A percentile compares a stretch with the other conserved stretches of the same genome.
Conservation (phyloP, 2,113 vertebrate species). For the Pardalotus punctatus region DNA sequence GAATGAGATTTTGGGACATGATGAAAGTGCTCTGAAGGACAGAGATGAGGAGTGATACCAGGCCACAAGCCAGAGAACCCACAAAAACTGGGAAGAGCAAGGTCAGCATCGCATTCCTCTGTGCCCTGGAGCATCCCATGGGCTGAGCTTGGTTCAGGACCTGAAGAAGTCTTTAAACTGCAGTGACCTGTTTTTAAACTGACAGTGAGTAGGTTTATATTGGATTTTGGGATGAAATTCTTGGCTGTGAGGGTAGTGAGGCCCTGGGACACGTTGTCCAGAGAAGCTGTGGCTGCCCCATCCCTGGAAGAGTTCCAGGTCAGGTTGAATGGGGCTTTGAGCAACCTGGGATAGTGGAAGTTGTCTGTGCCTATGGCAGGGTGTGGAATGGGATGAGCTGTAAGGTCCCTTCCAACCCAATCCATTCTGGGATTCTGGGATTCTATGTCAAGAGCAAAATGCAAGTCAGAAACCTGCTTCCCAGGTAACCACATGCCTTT, state of each 20-base stretch:
- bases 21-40: neutral
- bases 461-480: neutral
- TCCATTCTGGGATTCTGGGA: neutral
- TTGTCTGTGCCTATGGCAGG: too few relatives aligned
- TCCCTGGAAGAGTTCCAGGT: neutral
- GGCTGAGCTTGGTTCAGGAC: neutral
- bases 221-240: neutral
- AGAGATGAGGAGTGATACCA: neutral
- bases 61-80: neutral
- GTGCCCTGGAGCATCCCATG: neutral
- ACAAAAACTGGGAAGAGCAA: neutral
- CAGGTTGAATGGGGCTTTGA: neutral
- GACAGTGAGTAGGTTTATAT: neutral
- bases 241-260: neutral
- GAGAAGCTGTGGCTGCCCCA: neutral
- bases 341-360: neutral
- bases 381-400: neutral
- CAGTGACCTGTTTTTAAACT: neutral
- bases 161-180: neutral
- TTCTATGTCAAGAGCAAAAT: neutral
- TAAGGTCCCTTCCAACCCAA: neutral
- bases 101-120: fast-evolving
- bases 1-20: neutral
- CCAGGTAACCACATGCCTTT: fast-evolving
- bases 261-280: neutral